Base-by-base conservation (phyloP, 1,140 invertebrate genomes). In the Agrilus planipennis region DNA sequence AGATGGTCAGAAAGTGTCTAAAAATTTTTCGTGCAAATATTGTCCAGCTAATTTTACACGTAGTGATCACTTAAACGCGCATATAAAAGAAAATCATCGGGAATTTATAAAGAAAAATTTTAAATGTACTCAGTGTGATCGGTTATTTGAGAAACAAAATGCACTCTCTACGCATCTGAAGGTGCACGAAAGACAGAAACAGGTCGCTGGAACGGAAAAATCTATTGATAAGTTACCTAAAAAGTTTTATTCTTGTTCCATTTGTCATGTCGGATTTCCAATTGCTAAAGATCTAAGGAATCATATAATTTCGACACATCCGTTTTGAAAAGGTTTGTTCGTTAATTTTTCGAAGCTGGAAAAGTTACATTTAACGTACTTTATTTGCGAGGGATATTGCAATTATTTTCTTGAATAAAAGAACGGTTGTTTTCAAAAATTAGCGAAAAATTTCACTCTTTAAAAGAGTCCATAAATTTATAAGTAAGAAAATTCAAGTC, bases 231-330 rank as follows among this genome's bases (percentile, higher is more conserved):
- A 41, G 15, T 42, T 44, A 9, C 32, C 23, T 17, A 32, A 25
- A 17, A 29, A 39, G 18, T 19, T 52, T 10, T 56, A 49, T 39
- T 50, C 45, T 15, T 59, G 57, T 41, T 57, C 57, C 6, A 54
- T 59, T 39, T 59, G 57, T 37, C 52, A 50, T 36, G 46, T 51
- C 42, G 44, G 50, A 7, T 59, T 59, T 41, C 46, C 51, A 32
- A 44, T 53, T 41, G 49, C 57, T 21, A 59, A 57, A 37, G 57
- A 59, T 50, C 34, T 59, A 21, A 47, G 55, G 18, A 49, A 45
- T 23, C 57, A 59, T 41, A 55, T 55, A 10, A 52, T 59, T 22
- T 47, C 44, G 12, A 50, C 53, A 12, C 57, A 59, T 52, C 57
- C 57, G 11, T 59, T 59, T 44, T 59, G 49, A 54, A 21, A 4